These are phyloP conservation scores for Drosophila gaucha DNA, from an alignment of 2,888 invertebrate species.

Conservation along the genomic window DNA sequence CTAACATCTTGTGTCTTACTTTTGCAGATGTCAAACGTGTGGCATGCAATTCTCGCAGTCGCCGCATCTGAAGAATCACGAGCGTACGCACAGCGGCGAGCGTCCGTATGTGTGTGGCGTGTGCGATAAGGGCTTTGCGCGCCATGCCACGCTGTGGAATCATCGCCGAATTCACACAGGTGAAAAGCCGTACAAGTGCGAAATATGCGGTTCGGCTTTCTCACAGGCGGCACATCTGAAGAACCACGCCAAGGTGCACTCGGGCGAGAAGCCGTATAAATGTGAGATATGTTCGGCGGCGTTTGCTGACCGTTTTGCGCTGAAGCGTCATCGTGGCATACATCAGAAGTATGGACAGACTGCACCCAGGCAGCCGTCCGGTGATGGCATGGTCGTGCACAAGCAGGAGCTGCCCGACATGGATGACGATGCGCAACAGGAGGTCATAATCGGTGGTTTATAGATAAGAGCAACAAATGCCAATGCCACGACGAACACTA, in stretches of 20 bases:
- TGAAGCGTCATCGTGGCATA: constrained; percentile 93
- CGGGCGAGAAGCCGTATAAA: constrained; percentile 92
- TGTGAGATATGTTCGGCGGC: constrained; percentile 94
- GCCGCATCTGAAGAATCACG: constrained; percentile 94
- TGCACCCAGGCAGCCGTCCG: constrained; percentile 85
- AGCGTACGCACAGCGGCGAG: constrained; percentile 94
- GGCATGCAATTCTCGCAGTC: constrained; percentile 96
- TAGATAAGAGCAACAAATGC: constrained; percentile 79
- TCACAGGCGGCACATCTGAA: constrained; percentile 95
- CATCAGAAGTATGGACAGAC: constrained; percentile 92
- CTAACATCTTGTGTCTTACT: constrained; percentile 19
- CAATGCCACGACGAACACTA: constrained; percentile 54
- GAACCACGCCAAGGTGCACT: constrained; percentile 94
- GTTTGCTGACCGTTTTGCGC: constrained; percentile 93
- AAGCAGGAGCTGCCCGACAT: constrained; percentile 84
- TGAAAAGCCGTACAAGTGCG: constrained; percentile 88
- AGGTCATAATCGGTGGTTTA: constrained; percentile 83
- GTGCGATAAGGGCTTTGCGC: constrained; percentile 94
- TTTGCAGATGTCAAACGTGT: constrained; percentile 91
- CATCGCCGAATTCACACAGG: constrained; percentile 95
- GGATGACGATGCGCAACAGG: constrained; percentile 84
- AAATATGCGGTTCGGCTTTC: constrained; percentile 94
- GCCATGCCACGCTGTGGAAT: constrained; percentile 95
- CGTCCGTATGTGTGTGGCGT: constrained; percentile 95
- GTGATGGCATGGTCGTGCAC: constrained; percentile 82